Conservation (phyloP, 2,113 vertebrate species). For the Percopsis transmontana region DNA sequence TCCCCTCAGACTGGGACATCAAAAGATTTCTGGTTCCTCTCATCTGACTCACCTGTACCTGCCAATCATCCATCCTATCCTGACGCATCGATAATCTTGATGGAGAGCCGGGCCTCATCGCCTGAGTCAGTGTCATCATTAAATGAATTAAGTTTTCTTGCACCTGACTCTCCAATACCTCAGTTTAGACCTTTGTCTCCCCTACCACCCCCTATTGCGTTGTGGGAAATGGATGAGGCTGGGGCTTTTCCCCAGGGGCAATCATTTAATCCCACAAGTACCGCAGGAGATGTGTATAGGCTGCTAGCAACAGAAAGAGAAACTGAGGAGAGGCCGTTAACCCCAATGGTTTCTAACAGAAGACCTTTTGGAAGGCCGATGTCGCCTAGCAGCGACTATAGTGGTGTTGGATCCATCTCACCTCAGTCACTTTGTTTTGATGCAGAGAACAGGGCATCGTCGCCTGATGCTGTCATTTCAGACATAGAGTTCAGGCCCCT, state of each 20-base stretch:
- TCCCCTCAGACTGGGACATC: slow-evolving; percentile 42
- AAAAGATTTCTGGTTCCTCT: background rate
- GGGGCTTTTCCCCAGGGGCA: background rate
- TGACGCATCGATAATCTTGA: slow-evolving; percentile 18
- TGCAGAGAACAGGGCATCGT: slow-evolving; percentile 44
- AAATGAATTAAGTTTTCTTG: slow-evolving; percentile 45
- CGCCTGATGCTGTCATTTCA: slow-evolving; percentile 40
- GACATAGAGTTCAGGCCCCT: slow-evolving; percentile 12
- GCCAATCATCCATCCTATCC: slow-evolving; percentile 2
- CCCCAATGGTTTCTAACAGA: slow-evolving; percentile 63
- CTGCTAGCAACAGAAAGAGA: slow-evolving; percentile 16
- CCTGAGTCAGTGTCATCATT: slow-evolving; percentile 48
- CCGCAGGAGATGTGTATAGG: background rate
- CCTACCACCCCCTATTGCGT: slow-evolving; percentile 54
- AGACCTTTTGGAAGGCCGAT: slow-evolving; percentile 59
- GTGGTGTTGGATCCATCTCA: slow-evolving; percentile 34
- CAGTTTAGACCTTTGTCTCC: slow-evolving; percentile 64
- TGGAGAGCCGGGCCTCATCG: slow-evolving; percentile 50
- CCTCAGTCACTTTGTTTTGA: slow-evolving; percentile 52
- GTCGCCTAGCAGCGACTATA: slow-evolving; percentile 41
- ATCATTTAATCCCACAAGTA: slow-evolving; percentile 14
- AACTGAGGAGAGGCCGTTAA: slow-evolving; percentile 62
- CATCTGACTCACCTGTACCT: slow-evolving; percentile 46
- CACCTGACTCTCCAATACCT: slow-evolving; percentile 53
- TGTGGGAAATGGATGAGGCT: slow-evolving; percentile 44